Conservation (phyloP, 2,797 vertebrate species). For the Acrossocheilus wenchowensis region DNA sequence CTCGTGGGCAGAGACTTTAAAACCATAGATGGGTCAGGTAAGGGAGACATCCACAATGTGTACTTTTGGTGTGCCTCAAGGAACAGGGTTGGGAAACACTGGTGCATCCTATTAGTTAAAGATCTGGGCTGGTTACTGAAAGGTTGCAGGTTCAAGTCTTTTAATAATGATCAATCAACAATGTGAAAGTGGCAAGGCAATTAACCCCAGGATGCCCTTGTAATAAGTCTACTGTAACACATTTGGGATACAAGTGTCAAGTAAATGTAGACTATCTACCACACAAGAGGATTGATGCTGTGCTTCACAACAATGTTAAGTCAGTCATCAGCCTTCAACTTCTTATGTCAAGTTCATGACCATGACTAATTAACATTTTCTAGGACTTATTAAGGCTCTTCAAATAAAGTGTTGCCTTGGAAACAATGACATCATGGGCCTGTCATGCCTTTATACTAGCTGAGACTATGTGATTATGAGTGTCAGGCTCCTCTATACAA, state of each 20-base stretch:
- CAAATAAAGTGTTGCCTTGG: conserved; percentile 55
- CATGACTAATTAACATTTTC: conserved; percentile 58
- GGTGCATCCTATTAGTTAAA: not conserved
- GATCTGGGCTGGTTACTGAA: conserved; percentile 4
- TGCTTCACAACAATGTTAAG: conserved; percentile 28
- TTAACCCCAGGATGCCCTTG: conserved; percentile 30
- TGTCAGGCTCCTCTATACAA: conserved; percentile 67
- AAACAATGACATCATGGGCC: conserved; percentile 56
- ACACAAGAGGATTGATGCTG: conserved; percentile 14
- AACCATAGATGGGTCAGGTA: not conserved
- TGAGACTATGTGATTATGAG: conserved; percentile 63
- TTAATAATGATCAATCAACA: conserved; percentile 4
- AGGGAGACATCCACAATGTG: not conserved
- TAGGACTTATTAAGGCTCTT: conserved; percentile 53
- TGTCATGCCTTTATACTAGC: conserved; percentile 41
- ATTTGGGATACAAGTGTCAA: conserved; percentile 20
- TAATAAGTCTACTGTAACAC: conserved; percentile 30
- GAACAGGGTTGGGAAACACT: not conserved
- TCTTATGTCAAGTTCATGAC: conserved; percentile 46
- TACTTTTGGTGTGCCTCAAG: not conserved
- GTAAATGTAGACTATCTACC: conserved; percentile 27
- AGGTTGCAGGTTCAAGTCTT: conserved; percentile 31
- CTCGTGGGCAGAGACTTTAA: not conserved
- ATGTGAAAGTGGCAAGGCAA: not conserved
- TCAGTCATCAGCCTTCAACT: conserved; percentile 47